Evolutionary conservation across 2,113 vertebrate genomes (phyloP), one percentile per base, ranked within the genome.

Genomic region (Syrmaticus mikado): DNA sequence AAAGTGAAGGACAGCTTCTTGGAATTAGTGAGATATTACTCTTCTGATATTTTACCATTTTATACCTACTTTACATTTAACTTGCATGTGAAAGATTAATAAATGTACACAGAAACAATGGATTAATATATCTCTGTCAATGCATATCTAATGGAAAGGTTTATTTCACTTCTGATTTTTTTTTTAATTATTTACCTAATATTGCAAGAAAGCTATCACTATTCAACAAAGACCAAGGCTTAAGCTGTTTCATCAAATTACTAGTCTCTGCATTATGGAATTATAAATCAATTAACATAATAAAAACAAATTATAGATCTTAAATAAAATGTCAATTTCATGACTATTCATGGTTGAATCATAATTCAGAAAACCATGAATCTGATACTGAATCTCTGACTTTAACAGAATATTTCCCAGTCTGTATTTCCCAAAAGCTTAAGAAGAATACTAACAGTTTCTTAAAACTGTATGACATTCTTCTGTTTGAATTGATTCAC

Each of bases 211-310:
- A 81, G 40, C 7, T 52, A 4, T 3, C 3, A 27, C 19, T 62
- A 15, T 48, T 91, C 20, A 73, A 15, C 36, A 19, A 55, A 38
- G 41, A 34, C 5, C 77, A 50, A 74, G 48, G 9, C 8, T 81
- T 73, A 86, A 75, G 6, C 3, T 87, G 7, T 57, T 84, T 79
- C 43, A 68, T 60, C 34, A 81, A 68, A 78, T 71, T 67, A 70
- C 34, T 82, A 13, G 15, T 78, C 18, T 88, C 66, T 79, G 10
- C 13, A 68, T 68, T 79, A 36, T 43, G 62, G 25, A 85, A 87
- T 93, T 91, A 65, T 61, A 75, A 75, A 91, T 89, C 46, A 76
- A 67, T 75, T 93, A 90, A 60, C 5, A 57, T 65, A 84, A 81
- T 71, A 82, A 72, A 89, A 93, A 28, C 6, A 76, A 66, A 70